Evolutionary conservation across 37 sponge, comb jelly and placozoan genomes (phyloP).

Genomic region (Amphimedon queenslandica): DNA sequence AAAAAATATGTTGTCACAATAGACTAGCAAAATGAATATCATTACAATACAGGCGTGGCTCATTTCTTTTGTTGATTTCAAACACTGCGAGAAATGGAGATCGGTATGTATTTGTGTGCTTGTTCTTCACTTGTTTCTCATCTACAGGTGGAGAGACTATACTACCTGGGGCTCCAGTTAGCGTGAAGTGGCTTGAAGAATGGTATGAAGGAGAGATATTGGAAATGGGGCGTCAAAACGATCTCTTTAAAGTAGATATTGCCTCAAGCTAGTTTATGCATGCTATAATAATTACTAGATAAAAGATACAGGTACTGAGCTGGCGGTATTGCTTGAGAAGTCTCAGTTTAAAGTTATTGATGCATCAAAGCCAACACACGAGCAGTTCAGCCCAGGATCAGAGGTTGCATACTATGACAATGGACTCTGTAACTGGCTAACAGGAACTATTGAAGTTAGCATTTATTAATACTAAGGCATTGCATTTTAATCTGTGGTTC

Average conservation of each 20-base stretch:
- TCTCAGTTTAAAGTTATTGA: constrained; percentile 31
- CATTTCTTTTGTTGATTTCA: no score
- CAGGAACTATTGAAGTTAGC: constrained; percentile 15
- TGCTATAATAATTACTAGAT: no score
- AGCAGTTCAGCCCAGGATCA: neutral
- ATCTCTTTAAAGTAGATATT: constrained; percentile 38
- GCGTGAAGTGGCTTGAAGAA: constrained; percentile 29
- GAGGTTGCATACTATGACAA: constrained; percentile 30
- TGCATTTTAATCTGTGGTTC: neutral
- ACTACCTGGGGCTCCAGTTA: constrained; percentile 17
- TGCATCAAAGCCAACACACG: neutral
- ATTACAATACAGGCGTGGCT: no score
- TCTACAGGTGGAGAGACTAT: constrained; percentile 6
- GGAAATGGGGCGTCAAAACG: constrained; percentile 32
- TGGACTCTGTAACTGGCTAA: constrained; percentile 14
- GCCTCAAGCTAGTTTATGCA: no score
- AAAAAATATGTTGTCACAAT: no score
- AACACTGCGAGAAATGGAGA: no score
- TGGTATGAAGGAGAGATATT: constrained; percentile 52
- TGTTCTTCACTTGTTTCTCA: neutral
- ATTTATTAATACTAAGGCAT: neutral
- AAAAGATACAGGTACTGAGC: neutral
- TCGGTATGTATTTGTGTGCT: no score
- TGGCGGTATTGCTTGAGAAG: constrained; percentile 22
- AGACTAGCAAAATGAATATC: no score